Evolutionary conservation across 2,888 invertebrate genomes (phyloP), one percentile per base, ranked within the genome.

Genomic region (Charanyca ferruginea): DNA sequence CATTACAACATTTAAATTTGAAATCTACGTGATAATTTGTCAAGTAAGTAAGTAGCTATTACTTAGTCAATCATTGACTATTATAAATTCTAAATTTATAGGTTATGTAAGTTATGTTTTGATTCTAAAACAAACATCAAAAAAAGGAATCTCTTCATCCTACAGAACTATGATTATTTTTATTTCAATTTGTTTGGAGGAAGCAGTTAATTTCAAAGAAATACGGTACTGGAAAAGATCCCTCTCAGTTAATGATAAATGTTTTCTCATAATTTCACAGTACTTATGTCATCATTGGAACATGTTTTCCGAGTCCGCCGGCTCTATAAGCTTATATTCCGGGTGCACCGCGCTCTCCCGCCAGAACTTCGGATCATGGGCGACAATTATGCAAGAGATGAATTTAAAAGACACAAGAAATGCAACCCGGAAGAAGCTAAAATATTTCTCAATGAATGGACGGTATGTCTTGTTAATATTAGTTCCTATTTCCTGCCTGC

Each of bases 371-470:
- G 96, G 55, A 94, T 96, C 4, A 87, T 98, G 32, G 98, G 98
- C 0, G 97, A 98, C 85, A 96, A 96, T 83, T 98, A 98, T 87
- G 97, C 97, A 0, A 96, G 96, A 73, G 98, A 98, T 77, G 98
- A 99, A 91, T 99, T 99, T 89, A 97, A 97, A 85, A 94, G 98
- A 51, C 99, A 99, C 89, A 98, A 98, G 86, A 96, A 95, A 11
- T 98, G 98, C 81, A 96, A 96, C 59, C 94, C 96, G 0, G 94
- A 95, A 48, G 98, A 98, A 89, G 97, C 98, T 0, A 93, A 96
- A 16, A 96, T 97, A 59, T 99, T 99, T 88, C 96, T 99, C 90
- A 96, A 96, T 28, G 99, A 98, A 94, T 99, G 99, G 99, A 97
- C 98, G 54, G 99, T 98, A 91, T 94, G 96, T 84, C 23, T 32